Evolutionary conservation across 1,140 invertebrate genomes (phyloP).

Genomic region (Tyrophagus putrescentiae): DNA sequence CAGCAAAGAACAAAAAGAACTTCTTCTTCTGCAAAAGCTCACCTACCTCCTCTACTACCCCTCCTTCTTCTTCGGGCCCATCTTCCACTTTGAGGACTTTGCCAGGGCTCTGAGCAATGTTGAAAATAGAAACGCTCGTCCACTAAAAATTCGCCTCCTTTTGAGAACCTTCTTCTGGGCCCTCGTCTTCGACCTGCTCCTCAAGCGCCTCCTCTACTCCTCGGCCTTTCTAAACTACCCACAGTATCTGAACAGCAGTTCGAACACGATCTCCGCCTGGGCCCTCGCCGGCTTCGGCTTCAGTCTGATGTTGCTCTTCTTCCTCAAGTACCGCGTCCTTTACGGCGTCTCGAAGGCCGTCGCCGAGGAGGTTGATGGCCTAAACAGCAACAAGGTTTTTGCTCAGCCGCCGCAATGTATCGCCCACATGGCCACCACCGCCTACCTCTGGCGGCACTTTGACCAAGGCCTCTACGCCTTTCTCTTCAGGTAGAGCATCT

Average conservation of each 20-base stretch:
- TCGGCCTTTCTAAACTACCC: slow-evolving; percentile 25
- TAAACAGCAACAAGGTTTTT: slow-evolving; percentile 14
- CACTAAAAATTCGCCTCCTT: background rate
- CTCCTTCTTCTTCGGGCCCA: slow-evolving; percentile 26
- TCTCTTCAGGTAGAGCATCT: slow-evolving; percentile 11
- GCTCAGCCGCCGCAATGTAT: slow-evolving; percentile 27
- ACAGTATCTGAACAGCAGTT: background rate
- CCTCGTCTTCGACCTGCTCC: slow-evolving; percentile 24
- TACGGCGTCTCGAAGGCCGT: slow-evolving; percentile 24
- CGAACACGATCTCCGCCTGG: slow-evolving; percentile 21
- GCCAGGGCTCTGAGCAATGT: background rate
- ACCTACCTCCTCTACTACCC: slow-evolving; percentile 27
- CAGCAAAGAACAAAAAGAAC: background rate
- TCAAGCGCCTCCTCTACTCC: slow-evolving; percentile 25
- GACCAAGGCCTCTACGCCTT: slow-evolving; percentile 26
- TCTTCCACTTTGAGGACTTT: slow-evolving; percentile 23
- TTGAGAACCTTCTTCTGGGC: slow-evolving; percentile 18
- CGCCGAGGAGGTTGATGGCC: slow-evolving; percentile 21
- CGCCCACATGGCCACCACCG: slow-evolving; percentile 21
- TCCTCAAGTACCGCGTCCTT: slow-evolving; percentile 26
- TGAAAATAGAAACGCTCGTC: background rate
- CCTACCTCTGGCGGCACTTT: slow-evolving; percentile 26
- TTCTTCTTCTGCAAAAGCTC: background rate
- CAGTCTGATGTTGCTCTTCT: slow-evolving; percentile 25
- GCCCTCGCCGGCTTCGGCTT: slow-evolving; percentile 27